phyloP scores from a whole-genome alignment of 2,797 vertebrate species.

The Amazona finschi region DNA sequence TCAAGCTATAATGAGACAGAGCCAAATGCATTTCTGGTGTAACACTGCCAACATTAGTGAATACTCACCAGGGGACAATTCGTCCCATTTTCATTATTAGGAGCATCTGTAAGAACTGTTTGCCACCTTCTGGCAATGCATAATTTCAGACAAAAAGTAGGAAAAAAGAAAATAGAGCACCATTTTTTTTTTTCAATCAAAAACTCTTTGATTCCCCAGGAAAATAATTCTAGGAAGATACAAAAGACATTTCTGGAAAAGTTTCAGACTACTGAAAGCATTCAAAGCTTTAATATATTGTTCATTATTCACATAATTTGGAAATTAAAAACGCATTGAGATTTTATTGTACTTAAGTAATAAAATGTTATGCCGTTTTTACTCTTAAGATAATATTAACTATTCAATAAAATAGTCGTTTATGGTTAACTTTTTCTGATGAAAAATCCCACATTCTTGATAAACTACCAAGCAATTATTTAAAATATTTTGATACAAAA shows the following conservation, averaged over 20 bases:
- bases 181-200: neutral
- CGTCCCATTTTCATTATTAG: slow-evolving; percentile 37
- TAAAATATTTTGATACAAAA: neutral
- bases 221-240: neutral
- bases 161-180: neutral
- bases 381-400: neutral
- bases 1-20: slow-evolving; percentile 40
- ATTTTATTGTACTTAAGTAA: neutral
- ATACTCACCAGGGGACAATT: slow-evolving; percentile 28
- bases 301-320: neutral
- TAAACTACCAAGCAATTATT: neutral
- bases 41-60: neutral
- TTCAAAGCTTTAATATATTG: neutral
- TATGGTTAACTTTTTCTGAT: neutral
- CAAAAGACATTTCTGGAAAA: neutral
- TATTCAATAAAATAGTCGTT: neutral
- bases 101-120: slow-evolving; percentile 39
- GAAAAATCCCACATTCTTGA: neutral
- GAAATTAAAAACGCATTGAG: neutral
- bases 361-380: neutral
- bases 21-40: neutral
- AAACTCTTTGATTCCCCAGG: neutral
- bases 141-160: slow-evolving; percentile 1
- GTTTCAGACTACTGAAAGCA: neutral
- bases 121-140: slow-evolving; percentile 29